A percentile compares a stretch with the other conserved stretches of the same genome.
Conservation (phyloP, 1,140 invertebrate species). For the Druon quercuslanigerum region DNA sequence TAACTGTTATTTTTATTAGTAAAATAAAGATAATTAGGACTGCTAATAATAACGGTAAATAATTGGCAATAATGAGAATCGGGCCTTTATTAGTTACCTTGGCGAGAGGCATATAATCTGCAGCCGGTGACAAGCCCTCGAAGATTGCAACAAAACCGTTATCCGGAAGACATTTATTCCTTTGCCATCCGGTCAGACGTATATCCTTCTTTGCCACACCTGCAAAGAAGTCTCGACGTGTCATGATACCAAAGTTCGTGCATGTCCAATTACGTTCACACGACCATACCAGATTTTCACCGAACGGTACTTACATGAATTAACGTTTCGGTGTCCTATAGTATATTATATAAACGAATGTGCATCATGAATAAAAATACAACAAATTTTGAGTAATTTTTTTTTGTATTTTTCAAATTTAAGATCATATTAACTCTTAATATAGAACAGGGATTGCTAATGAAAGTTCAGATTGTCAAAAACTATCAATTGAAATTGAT, state of each 20-base stretch:
- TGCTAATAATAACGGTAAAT: neutral
- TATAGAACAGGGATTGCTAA: no score
- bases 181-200: conserved; percentile 42
- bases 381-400: no score
- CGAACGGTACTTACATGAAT: neutral
- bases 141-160: conserved; percentile 62
- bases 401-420: no score
- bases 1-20: no score
- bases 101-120: conserved; percentile 50
- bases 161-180: conserved; percentile 61
- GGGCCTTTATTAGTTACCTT: conserved; percentile 47
- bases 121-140: conserved; percentile 47
- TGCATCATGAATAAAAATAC: no score
- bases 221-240: conserved; percentile 8
- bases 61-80: neutral
- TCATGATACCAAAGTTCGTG: conserved; percentile 19
- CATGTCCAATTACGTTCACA: conserved; percentile 22
- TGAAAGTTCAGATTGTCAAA: no score
- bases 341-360: neutral
- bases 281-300: conserved; percentile 3
- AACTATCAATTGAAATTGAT: no score
- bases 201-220: conserved; percentile 35
- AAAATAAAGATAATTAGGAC: no score
- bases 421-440: no score
- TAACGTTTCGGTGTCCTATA: neutral